Percentiles rank a stretch among this genome's conserved stretches.
Conservation (phyloP, 2,113 vertebrate genomes). For the Leucoraja erinaceus region DNA sequence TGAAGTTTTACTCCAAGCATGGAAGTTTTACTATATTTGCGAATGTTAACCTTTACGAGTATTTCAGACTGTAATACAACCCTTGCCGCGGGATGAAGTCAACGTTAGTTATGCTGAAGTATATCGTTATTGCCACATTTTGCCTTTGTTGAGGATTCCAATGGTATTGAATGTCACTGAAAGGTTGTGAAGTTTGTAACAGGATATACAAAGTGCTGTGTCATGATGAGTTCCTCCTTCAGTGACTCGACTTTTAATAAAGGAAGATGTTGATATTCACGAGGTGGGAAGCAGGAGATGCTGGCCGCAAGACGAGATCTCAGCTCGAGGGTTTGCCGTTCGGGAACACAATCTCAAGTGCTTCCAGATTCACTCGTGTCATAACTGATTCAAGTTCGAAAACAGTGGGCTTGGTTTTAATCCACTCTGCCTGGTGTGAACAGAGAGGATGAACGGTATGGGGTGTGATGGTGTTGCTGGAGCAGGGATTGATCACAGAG, state of each 20-base stretch:
- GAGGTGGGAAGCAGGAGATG: background rate
- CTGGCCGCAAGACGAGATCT: background rate
- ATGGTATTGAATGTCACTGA: background rate
- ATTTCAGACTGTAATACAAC: background rate
- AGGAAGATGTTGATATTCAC: background rate
- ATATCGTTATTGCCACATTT: background rate
- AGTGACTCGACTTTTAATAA: background rate
- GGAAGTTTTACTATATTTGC: background rate
- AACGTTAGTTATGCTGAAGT: background rate
- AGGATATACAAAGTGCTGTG: background rate
- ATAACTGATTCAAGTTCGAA: background rate
- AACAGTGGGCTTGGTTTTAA: background rate
- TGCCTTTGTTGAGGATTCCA: background rate
- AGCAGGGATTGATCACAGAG: background rate
- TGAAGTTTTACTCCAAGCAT: background rate
- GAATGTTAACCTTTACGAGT: background rate
- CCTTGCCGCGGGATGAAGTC: background rate
- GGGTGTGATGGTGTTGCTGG: background rate
- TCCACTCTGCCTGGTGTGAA: background rate
- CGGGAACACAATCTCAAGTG: background rate
- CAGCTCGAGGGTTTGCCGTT: background rate
- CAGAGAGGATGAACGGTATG: background rate
- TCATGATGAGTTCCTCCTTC: background rate
- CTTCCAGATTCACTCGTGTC: background rate
- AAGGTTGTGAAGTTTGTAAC: background rate